A percentile compares a stretch with the other conserved stretches of the same genome.
Conservation (phyloP, 2,888 invertebrate species). For the Acholoe squamosa region DNA sequence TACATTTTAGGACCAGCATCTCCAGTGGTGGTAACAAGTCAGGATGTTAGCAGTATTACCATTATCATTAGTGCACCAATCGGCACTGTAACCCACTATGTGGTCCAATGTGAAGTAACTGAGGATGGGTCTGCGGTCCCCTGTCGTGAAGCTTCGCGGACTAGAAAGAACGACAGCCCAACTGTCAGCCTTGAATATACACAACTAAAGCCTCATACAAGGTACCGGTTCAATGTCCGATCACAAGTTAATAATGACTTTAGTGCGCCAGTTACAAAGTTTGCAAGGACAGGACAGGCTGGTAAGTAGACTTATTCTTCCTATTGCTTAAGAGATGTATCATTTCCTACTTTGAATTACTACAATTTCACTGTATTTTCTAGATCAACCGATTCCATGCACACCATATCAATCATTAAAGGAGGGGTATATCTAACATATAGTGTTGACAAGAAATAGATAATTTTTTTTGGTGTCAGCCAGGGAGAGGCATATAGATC, state of each 20-base stretch:
- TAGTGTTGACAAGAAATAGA: no score
- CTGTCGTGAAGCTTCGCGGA: not conserved
- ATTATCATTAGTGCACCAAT: not conserved
- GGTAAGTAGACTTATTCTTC: slow-evolving; percentile 27
- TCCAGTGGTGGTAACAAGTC: not conserved
- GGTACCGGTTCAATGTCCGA: slow-evolving; percentile 16
- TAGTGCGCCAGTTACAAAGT: not conserved
- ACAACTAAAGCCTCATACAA: slow-evolving; percentile 9
- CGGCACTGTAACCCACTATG: slow-evolving; percentile 8
- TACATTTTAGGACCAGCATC: not conserved
- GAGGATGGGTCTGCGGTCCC: not conserved
- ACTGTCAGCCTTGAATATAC: not conserved
- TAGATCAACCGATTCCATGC: no score
- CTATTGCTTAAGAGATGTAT: no score
- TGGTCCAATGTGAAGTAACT: not conserved
- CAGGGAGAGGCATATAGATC: no score
- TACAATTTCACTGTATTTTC: no score
- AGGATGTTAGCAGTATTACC: not conserved
- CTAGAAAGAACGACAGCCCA: no score
- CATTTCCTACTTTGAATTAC: no score
- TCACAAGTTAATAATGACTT: not conserved
- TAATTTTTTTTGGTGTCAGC: no score
- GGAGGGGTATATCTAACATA: no score
- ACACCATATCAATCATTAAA: no score
- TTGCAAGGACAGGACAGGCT: not conserved